A percentile compares a stretch with the other conserved stretches of the same genome.
Conservation (phyloP, 1,140 invertebrate genomes). For the Aethina tumida region DNA sequence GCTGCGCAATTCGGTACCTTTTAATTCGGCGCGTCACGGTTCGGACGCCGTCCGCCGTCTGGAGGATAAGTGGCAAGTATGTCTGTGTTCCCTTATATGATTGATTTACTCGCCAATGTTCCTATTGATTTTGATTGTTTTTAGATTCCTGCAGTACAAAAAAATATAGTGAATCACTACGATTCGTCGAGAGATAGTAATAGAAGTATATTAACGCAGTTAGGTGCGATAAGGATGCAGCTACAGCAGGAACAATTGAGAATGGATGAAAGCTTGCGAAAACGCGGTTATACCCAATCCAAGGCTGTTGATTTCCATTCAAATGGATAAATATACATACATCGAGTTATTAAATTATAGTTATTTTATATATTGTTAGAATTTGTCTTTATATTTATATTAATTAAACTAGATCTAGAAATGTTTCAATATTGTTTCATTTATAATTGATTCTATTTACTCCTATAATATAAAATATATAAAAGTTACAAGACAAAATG, state of each 20-base stretch:
- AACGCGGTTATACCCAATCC: slow-evolving; percentile 29
- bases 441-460: too few relatives aligned
- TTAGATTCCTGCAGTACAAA: slow-evolving; percentile 42
- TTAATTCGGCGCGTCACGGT: slow-evolving; percentile 27
- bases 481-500: too few relatives aligned
- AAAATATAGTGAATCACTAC: slow-evolving; percentile 41
- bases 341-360: slow-evolving; percentile 23
- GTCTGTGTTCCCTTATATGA: slow-evolving; percentile 9
- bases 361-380: slow-evolving; percentile 33
- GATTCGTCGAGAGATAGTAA: slow-evolving; percentile 35
- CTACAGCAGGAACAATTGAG: slow-evolving; percentile 46
- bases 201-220: slow-evolving; percentile 43
- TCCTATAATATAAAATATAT: too few relatives aligned
- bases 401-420: too few relatives aligned
- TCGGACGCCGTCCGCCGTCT: slow-evolving; percentile 39
- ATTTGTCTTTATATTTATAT: slow-evolving; percentile 33
- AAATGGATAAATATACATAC: slow-evolving; percentile 19
- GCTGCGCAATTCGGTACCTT: slow-evolving; percentile 32
- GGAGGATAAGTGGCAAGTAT: slow-evolving; percentile 43
- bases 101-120: slow-evolving; percentile 2
- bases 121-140: slow-evolving; percentile 6
- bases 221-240: slow-evolving; percentile 46
- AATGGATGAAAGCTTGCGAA: slow-evolving; percentile 37
- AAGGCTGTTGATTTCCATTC: slow-evolving; percentile 30
- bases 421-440: too few relatives aligned